Conservation (phyloP, 2,888 invertebrate genomes). For the Allolobophora icterica region DNA sequence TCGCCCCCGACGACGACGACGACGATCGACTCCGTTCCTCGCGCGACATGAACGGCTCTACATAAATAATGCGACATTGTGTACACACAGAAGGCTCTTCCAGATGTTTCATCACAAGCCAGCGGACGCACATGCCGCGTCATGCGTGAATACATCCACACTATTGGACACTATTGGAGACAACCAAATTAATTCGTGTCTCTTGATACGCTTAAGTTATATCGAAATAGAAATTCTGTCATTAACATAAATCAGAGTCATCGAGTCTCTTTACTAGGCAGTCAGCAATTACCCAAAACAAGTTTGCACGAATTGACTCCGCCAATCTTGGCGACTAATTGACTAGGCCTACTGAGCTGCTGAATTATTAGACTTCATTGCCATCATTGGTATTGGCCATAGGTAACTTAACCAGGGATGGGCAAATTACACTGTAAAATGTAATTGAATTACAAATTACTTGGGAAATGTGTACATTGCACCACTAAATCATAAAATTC, state of each 20-base stretch:
- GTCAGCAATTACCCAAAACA: not conserved
- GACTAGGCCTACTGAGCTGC: too few relatives aligned
- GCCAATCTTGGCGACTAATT: too few relatives aligned
- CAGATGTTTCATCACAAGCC: not conserved
- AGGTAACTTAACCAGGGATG: too few relatives aligned
- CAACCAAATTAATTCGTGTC: too few relatives aligned
- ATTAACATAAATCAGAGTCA: not conserved
- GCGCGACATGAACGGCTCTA: constrained; percentile 19
- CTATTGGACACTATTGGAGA: too few relatives aligned
- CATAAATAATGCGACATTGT: constrained; percentile 27
- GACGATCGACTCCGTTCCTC: constrained; percentile 19
- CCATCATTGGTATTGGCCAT: too few relatives aligned
- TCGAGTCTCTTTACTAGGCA: not conserved
- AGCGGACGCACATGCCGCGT: not conserved
- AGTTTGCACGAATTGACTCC: too few relatives aligned
- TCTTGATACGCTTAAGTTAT: not conserved
- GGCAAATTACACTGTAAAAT: too few relatives aligned
- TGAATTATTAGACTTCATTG: too few relatives aligned
- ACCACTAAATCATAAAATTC: too few relatives aligned
- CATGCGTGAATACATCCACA: not conserved
- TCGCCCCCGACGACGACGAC: constrained; percentile 1
- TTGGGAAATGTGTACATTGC: too few relatives aligned
- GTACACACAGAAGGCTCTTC: not conserved
- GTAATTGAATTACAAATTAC: too few relatives aligned
- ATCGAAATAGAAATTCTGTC: not conserved